Percentiles rank a stretch among this genome's conserved stretches.
Conservation (phyloP, 2,888 invertebrate species). For the Apoderus coryli region DNA sequence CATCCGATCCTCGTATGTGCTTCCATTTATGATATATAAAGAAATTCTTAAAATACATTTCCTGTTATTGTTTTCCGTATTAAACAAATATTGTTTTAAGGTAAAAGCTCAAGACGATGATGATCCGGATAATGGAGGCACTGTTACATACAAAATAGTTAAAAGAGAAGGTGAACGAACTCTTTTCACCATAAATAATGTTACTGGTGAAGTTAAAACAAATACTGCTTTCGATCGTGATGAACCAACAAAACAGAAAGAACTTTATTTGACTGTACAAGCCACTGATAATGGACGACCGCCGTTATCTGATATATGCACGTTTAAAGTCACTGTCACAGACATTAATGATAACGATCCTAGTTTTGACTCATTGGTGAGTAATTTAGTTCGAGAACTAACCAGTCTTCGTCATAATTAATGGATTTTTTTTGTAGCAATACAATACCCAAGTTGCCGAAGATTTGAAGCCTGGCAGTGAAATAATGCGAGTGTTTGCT, state of each 20-base stretch:
- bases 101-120: conserved; percentile 61
- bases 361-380: conserved; percentile 65
- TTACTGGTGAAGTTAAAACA: conserved; percentile 63
- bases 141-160: conserved; percentile 71
- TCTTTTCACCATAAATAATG: conserved; percentile 65
- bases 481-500: conserved; percentile 82
- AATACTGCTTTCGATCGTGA: conserved; percentile 74
- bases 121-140: conserved; percentile 59
- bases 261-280: conserved; percentile 72
- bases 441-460: conserved; percentile 68
- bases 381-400: conserved; percentile 26
- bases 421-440: conserved; percentile 28
- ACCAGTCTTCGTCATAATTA: conserved; percentile 12
- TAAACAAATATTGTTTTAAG: too few species aligned
- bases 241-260: conserved; percentile 72
- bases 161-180: conserved; percentile 57
- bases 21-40: too few species aligned
- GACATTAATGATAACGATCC: conserved; percentile 89
- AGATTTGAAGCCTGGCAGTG: conserved; percentile 54
- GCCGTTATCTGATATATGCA: conserved; percentile 82
- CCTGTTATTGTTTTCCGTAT: too few species aligned
- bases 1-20: too few species aligned
- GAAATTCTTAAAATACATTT: too few species aligned
- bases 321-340: conserved; percentile 76
- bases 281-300: conserved; percentile 89